Base-by-base conservation (phyloP, 1,140 invertebrate genomes). In the Thalassaphorura encarpata region DNA sequence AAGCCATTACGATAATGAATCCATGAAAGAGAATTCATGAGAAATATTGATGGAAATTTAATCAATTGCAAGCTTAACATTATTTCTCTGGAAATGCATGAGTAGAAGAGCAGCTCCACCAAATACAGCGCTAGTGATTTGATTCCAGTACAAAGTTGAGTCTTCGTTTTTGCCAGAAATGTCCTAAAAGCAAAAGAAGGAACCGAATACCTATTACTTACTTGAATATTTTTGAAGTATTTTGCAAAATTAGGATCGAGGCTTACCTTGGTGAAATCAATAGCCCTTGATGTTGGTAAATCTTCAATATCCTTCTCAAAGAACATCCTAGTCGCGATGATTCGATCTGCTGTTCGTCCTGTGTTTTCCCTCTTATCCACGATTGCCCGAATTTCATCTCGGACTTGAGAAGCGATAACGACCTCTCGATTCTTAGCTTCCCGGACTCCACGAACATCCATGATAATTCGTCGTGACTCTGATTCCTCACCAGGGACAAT, bases 71-170 rank as follows among this genome's bases (percentile, higher is more conserved):
- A 59, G 19, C 51, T 63, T 63, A n/a, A 48, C 26, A 19, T 55
- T 48, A 8, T 39, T 15, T 19, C 56, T 53, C 31, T 58, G 52
- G 42, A 15, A 57, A 53, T 61, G 61, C 54, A 61, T 56, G 31
- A 64, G 26, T 18, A 64, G 42, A 18, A 64, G 58, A 28, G 62
- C 62, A 2, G 58, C 62, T 43, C 62, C 62, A 2, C 62, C 58
- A 21, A 60, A 64, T 16, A 64, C 24, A 28, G 55, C 58, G 41
- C 58, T 61, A 29, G 58, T 54, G n/a, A 64, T 16, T 41, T 64
- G 62, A 33, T 52, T 64, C 62, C 62, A 64, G 13, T 43, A n/a
- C n/a, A n/a, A n/a, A n/a, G n/a, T n/a, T n/a, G n/a, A n/a, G n/a
- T n/a, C n/a, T n/a, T n/a, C n/a, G n/a, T n/a, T n/a, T n/a, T n/a